Conservation (phyloP, 2,888 invertebrate species). For the Smittia sp. region DNA sequence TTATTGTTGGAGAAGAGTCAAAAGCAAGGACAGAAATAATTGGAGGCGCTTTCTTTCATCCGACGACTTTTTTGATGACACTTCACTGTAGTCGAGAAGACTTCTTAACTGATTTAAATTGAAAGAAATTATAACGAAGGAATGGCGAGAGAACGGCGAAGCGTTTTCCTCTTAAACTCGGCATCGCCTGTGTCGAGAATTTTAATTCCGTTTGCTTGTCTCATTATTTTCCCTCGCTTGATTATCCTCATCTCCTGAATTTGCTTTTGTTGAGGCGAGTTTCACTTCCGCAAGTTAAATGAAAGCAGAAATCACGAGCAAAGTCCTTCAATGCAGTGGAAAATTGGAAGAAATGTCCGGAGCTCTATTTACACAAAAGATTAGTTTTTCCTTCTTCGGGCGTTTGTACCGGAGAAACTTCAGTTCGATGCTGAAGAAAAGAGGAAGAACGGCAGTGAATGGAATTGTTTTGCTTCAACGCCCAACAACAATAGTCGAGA, state of each 20-base stretch:
- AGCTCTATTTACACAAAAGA: slow-evolving; percentile 32
- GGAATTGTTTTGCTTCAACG: not conserved
- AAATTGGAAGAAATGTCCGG: slow-evolving; percentile 1
- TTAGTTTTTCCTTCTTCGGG: slow-evolving; percentile 14
- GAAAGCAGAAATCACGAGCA: not conserved
- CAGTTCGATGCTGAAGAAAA: not conserved
- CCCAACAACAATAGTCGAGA: not conserved
- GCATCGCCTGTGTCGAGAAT: slow-evolving; percentile 15
- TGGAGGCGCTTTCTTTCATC: not conserved
- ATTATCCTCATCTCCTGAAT: not conserved
- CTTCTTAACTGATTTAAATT: slow-evolving; percentile 23
- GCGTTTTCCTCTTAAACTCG: not conserved
- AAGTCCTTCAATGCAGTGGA: slow-evolving; percentile 26
- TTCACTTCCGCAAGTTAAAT: slow-evolving; percentile 2
- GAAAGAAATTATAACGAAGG: slow-evolving; percentile 1
- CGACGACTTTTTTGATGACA: not conserved
- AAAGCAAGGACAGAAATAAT: not conserved
- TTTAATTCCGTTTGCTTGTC: slow-evolving; percentile 38
- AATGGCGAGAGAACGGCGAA: not conserved
- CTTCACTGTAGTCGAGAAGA: not conserved
- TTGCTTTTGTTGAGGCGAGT: not conserved
- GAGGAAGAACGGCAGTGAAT: not conserved
- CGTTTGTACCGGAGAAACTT: not conserved
- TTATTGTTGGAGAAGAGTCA: not conserved
- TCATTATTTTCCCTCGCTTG: slow-evolving; percentile 23